These are phyloP conservation scores for Rhinella marina DNA, from an alignment of 2,797 vertebrate genomes.

Conservation along the genomic window DNA sequence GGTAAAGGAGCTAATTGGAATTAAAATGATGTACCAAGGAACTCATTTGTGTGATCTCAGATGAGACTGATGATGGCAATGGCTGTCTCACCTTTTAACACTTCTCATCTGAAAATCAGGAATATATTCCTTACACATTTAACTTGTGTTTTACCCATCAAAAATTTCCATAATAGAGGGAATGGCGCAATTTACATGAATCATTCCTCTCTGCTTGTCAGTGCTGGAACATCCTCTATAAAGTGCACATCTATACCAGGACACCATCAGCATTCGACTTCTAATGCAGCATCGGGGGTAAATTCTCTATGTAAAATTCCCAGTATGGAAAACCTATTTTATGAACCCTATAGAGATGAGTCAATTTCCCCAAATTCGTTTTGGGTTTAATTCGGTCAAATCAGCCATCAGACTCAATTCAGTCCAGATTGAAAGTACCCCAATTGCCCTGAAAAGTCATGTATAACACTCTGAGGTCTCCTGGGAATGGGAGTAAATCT, in stretches of 20 bases:
- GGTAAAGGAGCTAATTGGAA: slow-evolving; percentile 45
- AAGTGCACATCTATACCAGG: neutral
- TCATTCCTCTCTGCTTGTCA: neutral
- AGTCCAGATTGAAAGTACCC: too few relatives aligned
- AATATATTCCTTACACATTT: neutral
- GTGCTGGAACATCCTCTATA: neutral
- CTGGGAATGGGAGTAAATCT: too few relatives aligned
- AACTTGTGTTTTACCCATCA: slow-evolving; percentile 9
- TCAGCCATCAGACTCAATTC: too few relatives aligned
- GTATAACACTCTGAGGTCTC: too few relatives aligned
- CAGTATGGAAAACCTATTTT: too few relatives aligned
- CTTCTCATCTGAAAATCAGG: slow-evolving; percentile 12
- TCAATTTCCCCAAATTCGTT: too few relatives aligned
- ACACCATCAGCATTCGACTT: neutral
- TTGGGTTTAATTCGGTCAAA: too few relatives aligned
- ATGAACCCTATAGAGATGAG: too few relatives aligned
- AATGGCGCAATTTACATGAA: neutral
- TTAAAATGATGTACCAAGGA: slow-evolving; percentile 44
- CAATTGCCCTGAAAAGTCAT: too few relatives aligned
- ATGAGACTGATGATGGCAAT: slow-evolving; percentile 15
- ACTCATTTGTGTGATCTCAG: slow-evolving; percentile 25
- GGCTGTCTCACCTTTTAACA: slow-evolving; percentile 26
- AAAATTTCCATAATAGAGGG: neutral
- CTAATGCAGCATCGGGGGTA: neutral
- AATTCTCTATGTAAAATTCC: neutral